These are phyloP conservation scores for Gymnoscopelus braueri DNA, from an alignment of 2,797 vertebrate genomes.

Conservation along the genomic window DNA sequence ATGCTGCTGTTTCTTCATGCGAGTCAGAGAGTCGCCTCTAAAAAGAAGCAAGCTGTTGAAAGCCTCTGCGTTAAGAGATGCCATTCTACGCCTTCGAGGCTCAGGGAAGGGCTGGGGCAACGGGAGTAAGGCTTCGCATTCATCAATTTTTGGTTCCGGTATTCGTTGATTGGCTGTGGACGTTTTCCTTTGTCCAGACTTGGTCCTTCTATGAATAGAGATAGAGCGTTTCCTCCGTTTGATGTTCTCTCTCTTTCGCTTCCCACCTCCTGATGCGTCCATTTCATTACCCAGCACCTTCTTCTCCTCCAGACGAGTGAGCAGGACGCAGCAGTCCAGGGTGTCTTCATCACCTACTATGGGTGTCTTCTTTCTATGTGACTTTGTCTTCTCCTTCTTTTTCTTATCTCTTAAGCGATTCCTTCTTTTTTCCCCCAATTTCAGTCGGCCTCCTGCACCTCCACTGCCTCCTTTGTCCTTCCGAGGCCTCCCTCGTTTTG, in stretches of 20 bases:
- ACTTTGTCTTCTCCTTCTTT: conserved; percentile 64
- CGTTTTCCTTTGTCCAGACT: conserved; percentile 57
- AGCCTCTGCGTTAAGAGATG: conserved; percentile 95
- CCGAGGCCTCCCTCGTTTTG: conserved; percentile 52
- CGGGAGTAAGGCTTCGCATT: conserved; percentile 67
- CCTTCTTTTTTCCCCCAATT: conserved; percentile 50
- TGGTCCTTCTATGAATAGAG: conserved; percentile 67
- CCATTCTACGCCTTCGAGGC: conserved; percentile 91
- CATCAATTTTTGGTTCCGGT: conserved; percentile 77
- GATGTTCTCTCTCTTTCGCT: conserved; percentile 53
- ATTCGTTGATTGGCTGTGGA: conserved; percentile 57
- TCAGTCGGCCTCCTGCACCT: conserved; percentile 39
- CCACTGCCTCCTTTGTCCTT: conserved; percentile 63
- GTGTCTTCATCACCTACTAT: conserved; percentile 78
- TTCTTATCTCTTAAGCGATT: conserved; percentile 59
- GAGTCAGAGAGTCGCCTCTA: conserved; percentile 73
- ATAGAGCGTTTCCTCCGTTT: conserved; percentile 54
- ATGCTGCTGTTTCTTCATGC: conserved; percentile 70
- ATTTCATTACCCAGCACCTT: conserved; percentile 38
- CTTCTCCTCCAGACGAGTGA: conserved; percentile 91
- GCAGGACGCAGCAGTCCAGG: conserved; percentile 91
- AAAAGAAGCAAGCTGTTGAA: conserved; percentile 95
- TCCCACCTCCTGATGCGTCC: conserved; percentile 50
- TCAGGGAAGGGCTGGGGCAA: conserved; percentile 64
- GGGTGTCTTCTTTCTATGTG: conserved; percentile 78